Conservation (phyloP, 2,888 invertebrate species). For the Pammene fasciana region DNA sequence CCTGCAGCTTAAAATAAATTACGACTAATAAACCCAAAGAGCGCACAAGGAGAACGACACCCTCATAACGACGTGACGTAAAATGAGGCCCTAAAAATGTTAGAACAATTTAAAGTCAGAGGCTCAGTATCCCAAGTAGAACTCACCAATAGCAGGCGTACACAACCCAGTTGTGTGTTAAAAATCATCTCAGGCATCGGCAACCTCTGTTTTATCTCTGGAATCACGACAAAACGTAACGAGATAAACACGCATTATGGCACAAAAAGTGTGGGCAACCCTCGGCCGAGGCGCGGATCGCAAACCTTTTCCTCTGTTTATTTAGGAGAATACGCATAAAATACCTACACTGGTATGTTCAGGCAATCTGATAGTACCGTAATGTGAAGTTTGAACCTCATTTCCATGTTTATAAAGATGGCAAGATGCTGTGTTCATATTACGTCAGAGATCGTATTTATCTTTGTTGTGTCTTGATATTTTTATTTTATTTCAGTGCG, state of each 20-base stretch:
- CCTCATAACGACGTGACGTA: slow-evolving; percentile 36
- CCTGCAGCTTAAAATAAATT: slow-evolving; percentile 30
- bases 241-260: slow-evolving; percentile 58
- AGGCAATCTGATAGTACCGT: slow-evolving; percentile 42
- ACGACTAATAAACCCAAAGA: slow-evolving; percentile 30
- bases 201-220: slow-evolving; percentile 46
- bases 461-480: slow-evolving; percentile 34
- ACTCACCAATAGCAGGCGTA: slow-evolving; percentile 18
- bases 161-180: slow-evolving; percentile 20
- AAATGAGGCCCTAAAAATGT: slow-evolving; percentile 33
- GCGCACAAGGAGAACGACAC: slow-evolving; percentile 20
- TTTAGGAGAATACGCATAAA: slow-evolving; percentile 46
- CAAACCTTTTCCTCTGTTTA: slow-evolving; percentile 47
- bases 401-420: slow-evolving; percentile 42
- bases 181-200: slow-evolving; percentile 52
- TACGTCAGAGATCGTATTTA: slow-evolving; percentile 34
- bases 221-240: slow-evolving; percentile 54
- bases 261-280: slow-evolving; percentile 41
- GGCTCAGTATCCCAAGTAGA: slow-evolving; percentile 22
- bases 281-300: slow-evolving; percentile 40
- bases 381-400: slow-evolving; percentile 43
- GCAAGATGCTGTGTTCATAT: slow-evolving; percentile 37
- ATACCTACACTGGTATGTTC: slow-evolving; percentile 43
- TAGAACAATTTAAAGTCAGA: slow-evolving; percentile 34
- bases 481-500: slow-evolving; percentile 36